Conservation (phyloP, 2,797 vertebrate genomes). For the Periophthalmus magnuspinnatus region DNA sequence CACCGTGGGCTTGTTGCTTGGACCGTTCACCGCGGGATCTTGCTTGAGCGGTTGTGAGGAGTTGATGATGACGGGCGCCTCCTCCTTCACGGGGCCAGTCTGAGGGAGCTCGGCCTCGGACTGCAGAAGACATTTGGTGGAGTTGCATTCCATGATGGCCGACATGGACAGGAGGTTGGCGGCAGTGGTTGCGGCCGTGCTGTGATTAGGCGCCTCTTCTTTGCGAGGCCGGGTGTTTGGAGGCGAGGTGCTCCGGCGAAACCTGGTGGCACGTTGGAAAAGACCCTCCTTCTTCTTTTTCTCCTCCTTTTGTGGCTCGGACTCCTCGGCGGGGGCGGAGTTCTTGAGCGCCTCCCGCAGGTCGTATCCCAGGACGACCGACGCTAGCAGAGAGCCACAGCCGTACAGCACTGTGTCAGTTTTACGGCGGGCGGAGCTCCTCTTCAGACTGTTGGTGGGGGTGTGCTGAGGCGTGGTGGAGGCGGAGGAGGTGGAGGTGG, state of each 20-base stretch:
- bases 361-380: constrained; percentile 87
- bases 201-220: constrained; percentile 68
- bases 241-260: constrained; percentile 84
- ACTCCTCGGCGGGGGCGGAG: constrained; percentile 67
- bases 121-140: constrained; percentile 85
- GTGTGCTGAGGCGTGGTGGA: constrained; percentile 83
- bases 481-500: constrained; percentile 76
- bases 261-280: constrained; percentile 84
- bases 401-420: constrained; percentile 83
- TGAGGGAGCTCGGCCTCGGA: constrained; percentile 58
- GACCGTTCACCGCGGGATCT: constrained; percentile 19
- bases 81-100: constrained; percentile 31
- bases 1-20: constrained; percentile 14
- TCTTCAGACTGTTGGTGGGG: constrained; percentile 85
- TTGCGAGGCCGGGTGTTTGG: constrained; percentile 70
- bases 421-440: constrained; percentile 75
- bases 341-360: constrained; percentile 80
- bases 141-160: constrained; percentile 83
- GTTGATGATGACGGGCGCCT: constrained; percentile 14
- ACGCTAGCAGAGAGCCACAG: constrained; percentile 85
- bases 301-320: constrained; percentile 77
- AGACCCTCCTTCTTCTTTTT: constrained; percentile 87
- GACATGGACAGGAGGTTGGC: constrained; percentile 84
- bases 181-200: constrained; percentile 33
- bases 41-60: constrained; percentile 26